Evolutionary conservation across 2,888 invertebrate genomes (phyloP), one percentile per base, ranked within the genome.

Genomic region (Zaprionus obscuricornis): DNA sequence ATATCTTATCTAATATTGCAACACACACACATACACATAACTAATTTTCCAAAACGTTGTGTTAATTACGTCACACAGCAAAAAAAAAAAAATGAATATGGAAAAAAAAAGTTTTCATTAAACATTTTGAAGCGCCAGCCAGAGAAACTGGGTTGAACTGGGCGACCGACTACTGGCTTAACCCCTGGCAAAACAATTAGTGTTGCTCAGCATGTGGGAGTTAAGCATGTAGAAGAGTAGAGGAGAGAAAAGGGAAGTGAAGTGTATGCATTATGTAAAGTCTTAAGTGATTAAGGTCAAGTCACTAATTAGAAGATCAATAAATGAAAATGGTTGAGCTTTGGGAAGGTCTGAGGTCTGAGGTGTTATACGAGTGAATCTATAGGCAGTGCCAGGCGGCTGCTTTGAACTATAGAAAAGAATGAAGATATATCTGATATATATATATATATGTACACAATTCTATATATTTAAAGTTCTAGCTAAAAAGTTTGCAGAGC

Each of bases 241-340:
- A 5, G 24, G 39, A 16, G 1, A 11, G 11, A 13, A n/a, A 4
- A 24, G 14, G 24, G 36, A 29, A 7, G 29, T n/a, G n/a, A n/a
- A 5, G 29, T 36, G 46, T 10, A 37, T 50, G 55, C 46, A 36
- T 62, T 73, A 64, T 76, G 71, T 76, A 81, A 76, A 76, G 81
- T 76, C 71, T 81, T 73, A 84, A 76, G 81, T 84, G 84, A 78
- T 78, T 78, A 78, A 84, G 78, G 78, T 81, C 78, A 84, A 40
- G 46, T 73, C 45, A 56, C 62, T 73, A 78, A 78, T 78, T 78
- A 74, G 74, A 66, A 84, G 74, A 56, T 51, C 67, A 65, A 76
- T 74, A 66, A 79, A 57, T 49, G 62, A 66, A 70, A 65, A 59
- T 76, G 81, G 84, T 63, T 81, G 77, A 67, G 54, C 52, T 47